phyloP scores from a whole-genome alignment of 2,113 vertebrate species.

The Phodopus roborovskii region DNA sequence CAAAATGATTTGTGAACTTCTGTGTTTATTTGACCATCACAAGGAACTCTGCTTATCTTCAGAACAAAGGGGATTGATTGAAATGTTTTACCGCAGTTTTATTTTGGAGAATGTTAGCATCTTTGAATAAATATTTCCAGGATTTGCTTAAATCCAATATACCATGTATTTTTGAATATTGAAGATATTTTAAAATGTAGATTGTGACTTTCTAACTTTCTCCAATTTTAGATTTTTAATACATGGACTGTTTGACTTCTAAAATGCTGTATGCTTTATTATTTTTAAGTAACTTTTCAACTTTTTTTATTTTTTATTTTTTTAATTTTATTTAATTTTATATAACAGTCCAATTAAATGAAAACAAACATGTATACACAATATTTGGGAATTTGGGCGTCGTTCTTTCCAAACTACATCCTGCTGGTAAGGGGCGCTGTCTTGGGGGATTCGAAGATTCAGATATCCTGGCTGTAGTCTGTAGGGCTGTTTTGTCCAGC shows the following conservation, averaged over 20 bases:
- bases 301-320: no score
- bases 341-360: no score
- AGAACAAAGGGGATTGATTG: neutral
- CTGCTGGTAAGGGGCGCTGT: no score
- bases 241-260: neutral
- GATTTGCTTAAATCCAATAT: constrained; percentile 17
- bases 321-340: no score
- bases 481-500: no score
- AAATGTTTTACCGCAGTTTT: neutral
- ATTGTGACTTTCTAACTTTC: constrained; percentile 23
- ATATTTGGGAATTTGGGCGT: no score
- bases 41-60: neutral
- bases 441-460: no score
- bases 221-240: constrained; percentile 38
- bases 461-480: no score
- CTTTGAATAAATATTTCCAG: neutral
- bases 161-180: neutral
- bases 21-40: neutral
- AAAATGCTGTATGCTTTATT: neutral
- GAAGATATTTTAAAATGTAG: constrained; percentile 23
- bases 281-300: no score
- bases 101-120: neutral
- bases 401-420: no score
- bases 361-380: no score
- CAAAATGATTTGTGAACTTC: neutral